Conservation (phyloP, 1,140 invertebrate species). For the Megalonaias nervosa region DNA sequence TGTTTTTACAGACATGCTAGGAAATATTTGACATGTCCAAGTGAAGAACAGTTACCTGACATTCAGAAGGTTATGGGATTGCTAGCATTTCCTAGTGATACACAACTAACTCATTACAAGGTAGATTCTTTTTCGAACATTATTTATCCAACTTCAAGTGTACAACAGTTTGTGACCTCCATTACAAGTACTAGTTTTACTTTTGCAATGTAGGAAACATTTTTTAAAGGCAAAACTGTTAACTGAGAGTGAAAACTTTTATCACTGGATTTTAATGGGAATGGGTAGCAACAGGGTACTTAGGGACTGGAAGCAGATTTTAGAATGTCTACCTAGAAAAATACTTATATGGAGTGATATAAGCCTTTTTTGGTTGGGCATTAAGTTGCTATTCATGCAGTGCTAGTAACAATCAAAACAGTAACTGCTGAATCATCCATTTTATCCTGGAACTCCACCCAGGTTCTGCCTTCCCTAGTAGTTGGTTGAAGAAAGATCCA, state of each 20-base stretch:
- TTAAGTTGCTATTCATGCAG: too few species aligned
- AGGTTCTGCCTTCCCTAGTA: too few species aligned
- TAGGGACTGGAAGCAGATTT: too few species aligned
- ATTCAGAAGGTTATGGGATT: constrained; percentile 96
- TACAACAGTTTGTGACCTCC: neutral
- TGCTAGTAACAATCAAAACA: too few species aligned
- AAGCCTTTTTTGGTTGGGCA: too few species aligned
- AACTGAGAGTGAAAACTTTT: neutral
- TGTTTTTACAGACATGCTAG: constrained; percentile 83
- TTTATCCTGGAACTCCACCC: too few species aligned
- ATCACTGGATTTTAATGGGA: neutral
- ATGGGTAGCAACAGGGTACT: neutral
- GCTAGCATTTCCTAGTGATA: constrained; percentile 89
- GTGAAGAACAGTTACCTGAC: constrained; percentile 84
- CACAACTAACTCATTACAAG: constrained; percentile 79
- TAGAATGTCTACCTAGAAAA: too few species aligned
- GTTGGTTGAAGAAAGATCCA: too few species aligned
- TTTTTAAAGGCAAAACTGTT: neutral
- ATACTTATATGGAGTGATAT: too few species aligned
- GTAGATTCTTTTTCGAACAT: constrained; percentile 36
- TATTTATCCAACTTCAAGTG: neutral
- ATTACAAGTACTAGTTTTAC: neutral
- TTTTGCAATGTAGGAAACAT: neutral
- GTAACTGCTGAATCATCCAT: too few species aligned
- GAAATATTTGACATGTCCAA: constrained; percentile 89